A percentile compares a stretch with the other conserved stretches of the same genome.
These are phyloP conservation scores for Leucophenga varia DNA, from an alignment of 1,140 invertebrate species.

Conservation along the genomic window DNA sequence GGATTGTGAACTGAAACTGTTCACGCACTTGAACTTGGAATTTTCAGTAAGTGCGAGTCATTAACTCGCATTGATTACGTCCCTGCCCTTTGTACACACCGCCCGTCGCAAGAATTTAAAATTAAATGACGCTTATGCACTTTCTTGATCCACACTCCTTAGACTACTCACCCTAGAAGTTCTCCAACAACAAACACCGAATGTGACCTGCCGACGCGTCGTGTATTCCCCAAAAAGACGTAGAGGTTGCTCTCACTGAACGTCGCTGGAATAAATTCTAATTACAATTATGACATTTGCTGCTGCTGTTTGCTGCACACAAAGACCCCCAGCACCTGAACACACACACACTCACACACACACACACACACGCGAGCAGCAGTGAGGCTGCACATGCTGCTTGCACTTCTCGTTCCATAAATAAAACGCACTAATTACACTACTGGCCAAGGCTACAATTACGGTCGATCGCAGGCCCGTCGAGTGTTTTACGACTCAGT, in stretches of 20 bases:
- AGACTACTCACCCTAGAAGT: no score
- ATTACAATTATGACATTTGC: constrained; percentile 38
- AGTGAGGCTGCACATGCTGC: constrained; percentile 22
- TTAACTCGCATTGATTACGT: no score
- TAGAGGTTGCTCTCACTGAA: constrained; percentile 9
- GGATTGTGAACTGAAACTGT: no score
- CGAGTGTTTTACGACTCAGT: constrained; percentile 34
- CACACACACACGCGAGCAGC: background rate
- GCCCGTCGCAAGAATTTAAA: no score
- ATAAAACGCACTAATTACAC: constrained; percentile 47
- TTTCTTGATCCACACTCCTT: no score
- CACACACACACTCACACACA: constrained; percentile 2
- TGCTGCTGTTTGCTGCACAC: constrained; percentile 7
- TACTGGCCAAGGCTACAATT: constrained; percentile 40
- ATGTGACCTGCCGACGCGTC: background rate
- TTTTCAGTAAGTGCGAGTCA: no score
- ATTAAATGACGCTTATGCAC: no score
- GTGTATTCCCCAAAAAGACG: constrained; percentile 11
- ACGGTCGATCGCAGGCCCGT: constrained; percentile 13
- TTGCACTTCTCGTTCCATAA: constrained; percentile 25
- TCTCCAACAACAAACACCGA: no score
- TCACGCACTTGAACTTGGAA: no score
- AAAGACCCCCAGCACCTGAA: constrained; percentile 47
- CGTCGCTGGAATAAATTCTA: constrained; percentile 35
- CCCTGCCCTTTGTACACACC: no score